Percentiles rank a stretch among this genome's conserved stretches.
Evolutionary conservation across 2,113 vertebrate species (phyloP).

Genomic region (Anhinga anhinga): DNA sequence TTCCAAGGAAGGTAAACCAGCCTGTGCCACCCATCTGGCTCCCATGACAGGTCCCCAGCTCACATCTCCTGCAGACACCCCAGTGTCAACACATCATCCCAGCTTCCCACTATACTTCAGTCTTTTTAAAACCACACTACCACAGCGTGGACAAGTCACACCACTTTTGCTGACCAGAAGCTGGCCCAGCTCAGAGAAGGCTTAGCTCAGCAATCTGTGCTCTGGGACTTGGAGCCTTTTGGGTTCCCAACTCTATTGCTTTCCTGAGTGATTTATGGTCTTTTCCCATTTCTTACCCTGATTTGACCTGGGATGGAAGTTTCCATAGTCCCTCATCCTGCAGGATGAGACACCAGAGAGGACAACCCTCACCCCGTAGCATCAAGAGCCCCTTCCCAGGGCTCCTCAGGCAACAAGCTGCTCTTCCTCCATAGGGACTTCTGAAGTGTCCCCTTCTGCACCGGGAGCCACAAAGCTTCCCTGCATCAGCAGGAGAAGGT

Average conservation of each 20-base stretch:
- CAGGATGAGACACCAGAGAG: not conserved
- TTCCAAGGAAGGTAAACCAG: not conserved
- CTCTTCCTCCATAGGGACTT: not conserved
- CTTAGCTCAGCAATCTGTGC: not conserved
- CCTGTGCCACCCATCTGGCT: not conserved
- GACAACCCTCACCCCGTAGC: not conserved
- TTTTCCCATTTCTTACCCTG: not conserved
- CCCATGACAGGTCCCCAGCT: not conserved
- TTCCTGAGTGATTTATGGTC: not conserved
- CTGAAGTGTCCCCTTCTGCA: not conserved
- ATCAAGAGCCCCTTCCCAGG: not conserved
- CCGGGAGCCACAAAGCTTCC: not conserved
- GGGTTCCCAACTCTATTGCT: not conserved
- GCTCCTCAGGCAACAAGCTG: not conserved
- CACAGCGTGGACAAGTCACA: not conserved
- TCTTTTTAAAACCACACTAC: not conserved
- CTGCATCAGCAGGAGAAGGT: not conserved
- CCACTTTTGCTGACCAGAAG: not conserved
- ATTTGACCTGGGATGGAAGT: not conserved
- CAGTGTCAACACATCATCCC: not conserved
- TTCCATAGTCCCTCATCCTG: not conserved
- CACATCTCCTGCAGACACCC: not conserved
- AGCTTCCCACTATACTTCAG: accelerated
- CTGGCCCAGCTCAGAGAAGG: not conserved
- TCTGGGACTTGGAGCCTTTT: not conserved